Evolutionary conservation across 2,797 vertebrate genomes (phyloP).

Genomic region (Peromyscus nudipes): DNA sequence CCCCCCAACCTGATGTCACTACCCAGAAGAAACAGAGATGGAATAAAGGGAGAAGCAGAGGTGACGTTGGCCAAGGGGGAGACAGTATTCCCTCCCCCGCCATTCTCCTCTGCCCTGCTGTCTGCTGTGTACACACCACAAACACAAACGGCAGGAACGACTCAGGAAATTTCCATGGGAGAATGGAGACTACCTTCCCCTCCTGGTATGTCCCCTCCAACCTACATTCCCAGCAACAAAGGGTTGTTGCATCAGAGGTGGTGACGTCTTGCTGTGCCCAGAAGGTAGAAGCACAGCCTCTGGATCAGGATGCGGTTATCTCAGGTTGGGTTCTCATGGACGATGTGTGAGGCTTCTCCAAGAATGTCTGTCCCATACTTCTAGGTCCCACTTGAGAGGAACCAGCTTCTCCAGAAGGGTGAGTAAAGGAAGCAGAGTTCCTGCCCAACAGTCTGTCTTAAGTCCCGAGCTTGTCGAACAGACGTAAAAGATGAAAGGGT

Average conservation of each 20-base stretch:
- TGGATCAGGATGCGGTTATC: neutral
- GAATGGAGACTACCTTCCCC: slow-evolving; percentile 57
- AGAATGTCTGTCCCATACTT: neutral
- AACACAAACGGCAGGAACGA: slow-evolving; percentile 34
- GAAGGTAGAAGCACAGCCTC: neutral
- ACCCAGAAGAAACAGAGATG: slow-evolving; percentile 8
- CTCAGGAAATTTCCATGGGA: slow-evolving; percentile 65
- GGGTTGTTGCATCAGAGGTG: slow-evolving; percentile 6
- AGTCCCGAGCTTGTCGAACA: slow-evolving; percentile 19
- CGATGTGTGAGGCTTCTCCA: neutral
- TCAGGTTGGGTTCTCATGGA: too few species aligned
- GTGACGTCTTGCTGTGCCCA: neutral
- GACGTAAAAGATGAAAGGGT: slow-evolving; percentile 30
- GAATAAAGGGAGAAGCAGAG: neutral
- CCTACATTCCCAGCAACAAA: slow-evolving; percentile 47
- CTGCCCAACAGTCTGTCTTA: neutral
- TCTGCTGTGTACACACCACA: slow-evolving; percentile 18
- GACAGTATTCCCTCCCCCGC: slow-evolving; percentile 6
- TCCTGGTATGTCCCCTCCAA: slow-evolving; percentile 20
- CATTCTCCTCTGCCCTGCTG: slow-evolving; percentile 39
- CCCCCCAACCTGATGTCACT: neutral
- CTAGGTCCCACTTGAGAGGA: neutral
- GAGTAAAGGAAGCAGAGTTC: neutral
- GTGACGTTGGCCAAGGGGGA: neutral
- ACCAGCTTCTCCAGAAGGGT: neutral